Base-by-base conservation (phyloP, 2,113 vertebrate genomes). In the Beaufortia kweichowensis region DNA sequence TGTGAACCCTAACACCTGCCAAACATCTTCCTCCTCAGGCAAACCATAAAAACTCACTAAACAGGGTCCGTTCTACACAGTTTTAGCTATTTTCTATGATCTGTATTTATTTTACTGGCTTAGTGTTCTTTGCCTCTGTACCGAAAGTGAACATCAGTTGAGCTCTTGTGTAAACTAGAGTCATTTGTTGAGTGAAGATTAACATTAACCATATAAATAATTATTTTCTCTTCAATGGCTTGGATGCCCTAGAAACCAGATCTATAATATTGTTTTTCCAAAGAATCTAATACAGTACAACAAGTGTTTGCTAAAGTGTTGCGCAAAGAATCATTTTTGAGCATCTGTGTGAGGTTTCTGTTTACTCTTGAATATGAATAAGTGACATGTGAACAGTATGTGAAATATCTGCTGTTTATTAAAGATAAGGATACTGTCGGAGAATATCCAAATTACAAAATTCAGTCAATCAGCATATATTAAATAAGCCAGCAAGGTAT, bases 281-380 rank as follows among this genome's bases (percentile, higher is more conserved):
- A 4, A 2, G n/a, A 56, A 56, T 70, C 28, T 68, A 9, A 33
- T 11, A 53, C 3, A 21, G 31, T 68, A 53, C 12, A 11, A 31
- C 19, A 23, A 9, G 46, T 53, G 43, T 50, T 68, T 68, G 64
- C 24, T 66, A 24, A 66, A 46, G 14, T 66, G 64, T 48, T 66
- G 64, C 4, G 15, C 48, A 48, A 43, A 65, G 41, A 29, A 15
- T 19, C 0, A n/a, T 48, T 43, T 64, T 64, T 48, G 7, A 17
- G 41, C 14, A 19, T 66, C n/a, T n/a, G n/a, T 15, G 46, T 50
- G 15, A 50, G 8, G 17, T 67, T 2, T 12, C 2, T 68, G 65
- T 68, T 48, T 53, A 50, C 26, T 66, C 59, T 31, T 65, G 39
- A 66, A 31, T 29, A 29, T n/a, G n/a, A n/a, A n/a, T n/a, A 46